Evolutionary conservation across 2,797 vertebrate species (phyloP), one percentile per base, ranked within the genome.

Genomic region (Thaleichthys pacificus): DNA sequence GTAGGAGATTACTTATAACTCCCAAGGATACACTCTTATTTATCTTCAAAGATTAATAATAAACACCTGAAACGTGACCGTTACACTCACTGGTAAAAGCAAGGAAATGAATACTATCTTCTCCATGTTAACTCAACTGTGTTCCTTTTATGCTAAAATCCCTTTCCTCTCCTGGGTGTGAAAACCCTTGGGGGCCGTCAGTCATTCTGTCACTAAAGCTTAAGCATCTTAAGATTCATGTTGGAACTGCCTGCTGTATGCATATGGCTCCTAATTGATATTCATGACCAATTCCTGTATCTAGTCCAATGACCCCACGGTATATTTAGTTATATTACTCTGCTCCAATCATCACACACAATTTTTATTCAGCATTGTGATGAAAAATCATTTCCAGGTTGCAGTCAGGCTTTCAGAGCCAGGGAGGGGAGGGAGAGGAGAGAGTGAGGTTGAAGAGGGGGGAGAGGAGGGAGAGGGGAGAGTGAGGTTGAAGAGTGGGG

Each of bases 351-450:
- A 61, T 84, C 80, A 74, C 66, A 65, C 72, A 73, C 62, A 35
- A 61, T 49, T 64, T 77, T 89, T 74, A 86, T 90, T 90, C 73
- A 82, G 78, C 78, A 82, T 86, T 67, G 61, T 80, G 69, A 86
- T 84, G 84, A 87, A 85, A 85, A 87, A 84, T 87, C 72, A 77
- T 69, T 12, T 22, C 75, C 67, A 38, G 62, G 9, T 42, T 32
- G n/a, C 35, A 64, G 9, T 42, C 38, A 42, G 32, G 32, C 32
- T 5, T 35, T 35, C 32, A 35, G 32, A 35, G 38, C 38, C 38
- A 42, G 38, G 38, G 38, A 42, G 9, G 38, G 51, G 17, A 8
- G 5, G 51, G 73, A 38, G 56, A 66, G 72, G 35, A 38, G 24
- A 63, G 26, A 62, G 28, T 62, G 24, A 57, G 21, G 64, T 56